Base-by-base conservation (phyloP, 2,797 vertebrate species). In the Manis javanica region DNA sequence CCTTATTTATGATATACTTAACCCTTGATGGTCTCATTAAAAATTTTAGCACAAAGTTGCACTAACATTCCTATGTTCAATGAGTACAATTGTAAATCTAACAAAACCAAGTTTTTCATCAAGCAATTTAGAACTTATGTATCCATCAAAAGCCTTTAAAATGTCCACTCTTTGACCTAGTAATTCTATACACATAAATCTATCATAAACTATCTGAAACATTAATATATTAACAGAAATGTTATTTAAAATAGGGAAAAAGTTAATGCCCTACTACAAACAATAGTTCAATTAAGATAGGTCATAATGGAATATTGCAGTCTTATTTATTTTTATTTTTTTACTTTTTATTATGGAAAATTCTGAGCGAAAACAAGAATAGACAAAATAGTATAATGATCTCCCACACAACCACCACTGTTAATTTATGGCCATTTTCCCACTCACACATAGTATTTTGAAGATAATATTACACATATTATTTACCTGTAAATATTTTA, bases 261-360 rank as follows among this genome's bases (percentile, higher is more conserved):
- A 23, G 12, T 68, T 24, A 57, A 91, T 85, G 15, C 5, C 6
- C 46, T 69, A 91, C 16, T 63, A 63, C 8, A 91, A 85, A 87
- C 2, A 90, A 91, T 59, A 51, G 42, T 69, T 57, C 81, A 78
- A 94, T 85, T 64, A 85, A 94, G 19, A 71, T 49, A 81, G 26
- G 19, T 63, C 63, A 94, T 46, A 90, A 79, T 79, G 24, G 53
- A 72, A 87, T 46, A 66, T 0, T 53, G 3, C 4, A 59, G 4
- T 87, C 24, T 74, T 53, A 46, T 46, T 46, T 46, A 24, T 2
- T 10, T 74, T 78, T 42, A 7, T 57, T 42, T 74, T 68, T 84
- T 92, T 59, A 66, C 55, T 82, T 91, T 77, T 92, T 72, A 94
- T 78, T 84, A 86, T 69, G 39, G 69, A 78, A 72, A 84, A 37